Percentiles rank a stretch among this genome's conserved stretches.
Evolutionary conservation across 2,797 vertebrate genomes (phyloP).

Genomic region (Myiotriccus ornatus): DNA sequence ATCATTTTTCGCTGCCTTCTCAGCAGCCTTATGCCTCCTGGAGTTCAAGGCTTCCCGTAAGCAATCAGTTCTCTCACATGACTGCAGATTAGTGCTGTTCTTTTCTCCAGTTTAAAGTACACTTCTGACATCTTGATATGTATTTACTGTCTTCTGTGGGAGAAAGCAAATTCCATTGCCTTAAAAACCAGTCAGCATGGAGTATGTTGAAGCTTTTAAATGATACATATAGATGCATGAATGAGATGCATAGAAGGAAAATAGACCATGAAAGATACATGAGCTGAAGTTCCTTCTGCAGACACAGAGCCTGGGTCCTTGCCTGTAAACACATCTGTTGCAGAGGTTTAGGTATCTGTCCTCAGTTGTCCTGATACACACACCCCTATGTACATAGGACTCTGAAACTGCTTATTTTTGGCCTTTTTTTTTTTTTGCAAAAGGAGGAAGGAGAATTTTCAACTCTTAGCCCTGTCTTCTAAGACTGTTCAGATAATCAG

Average conservation of each 20-base stretch:
- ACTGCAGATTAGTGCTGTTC: background rate
- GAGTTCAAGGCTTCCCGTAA: background rate
- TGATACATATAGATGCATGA: background rate
- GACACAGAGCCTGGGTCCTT: background rate
- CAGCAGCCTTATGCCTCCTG: background rate
- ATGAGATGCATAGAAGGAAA: background rate
- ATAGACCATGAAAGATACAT: background rate
- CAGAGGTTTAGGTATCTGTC: background rate
- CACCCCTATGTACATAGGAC: rapidly evolving
- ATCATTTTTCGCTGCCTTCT: background rate
- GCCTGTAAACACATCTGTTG: background rate
- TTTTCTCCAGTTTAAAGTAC: background rate
- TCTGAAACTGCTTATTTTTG: background rate
- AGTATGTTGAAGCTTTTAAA: background rate
- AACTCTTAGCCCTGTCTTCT: background rate
- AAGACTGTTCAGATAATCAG: background rate
- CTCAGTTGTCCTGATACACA: background rate
- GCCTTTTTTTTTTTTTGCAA: background rate
- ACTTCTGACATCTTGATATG: background rate
- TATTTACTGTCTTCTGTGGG: background rate
- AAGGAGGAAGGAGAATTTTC: background rate
- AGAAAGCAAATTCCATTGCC: background rate
- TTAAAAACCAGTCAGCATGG: background rate
- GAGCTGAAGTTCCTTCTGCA: background rate
- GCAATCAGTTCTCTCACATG: background rate